These are phyloP conservation scores for Atethmia centrago DNA, from an alignment of 2,888 invertebrate species.

Conservation along the genomic window DNA sequence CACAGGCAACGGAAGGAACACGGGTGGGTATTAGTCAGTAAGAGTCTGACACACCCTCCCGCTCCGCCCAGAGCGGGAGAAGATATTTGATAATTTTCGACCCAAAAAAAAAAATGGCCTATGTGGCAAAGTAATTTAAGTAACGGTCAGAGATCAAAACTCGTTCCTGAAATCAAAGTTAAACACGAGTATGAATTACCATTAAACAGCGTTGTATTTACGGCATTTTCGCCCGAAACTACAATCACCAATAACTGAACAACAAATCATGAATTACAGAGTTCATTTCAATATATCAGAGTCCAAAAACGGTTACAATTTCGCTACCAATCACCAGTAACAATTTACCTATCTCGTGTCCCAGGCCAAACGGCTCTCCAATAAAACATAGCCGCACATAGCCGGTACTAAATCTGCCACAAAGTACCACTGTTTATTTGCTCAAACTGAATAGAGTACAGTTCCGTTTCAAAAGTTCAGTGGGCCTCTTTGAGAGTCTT, in stretches of 20 bases:
- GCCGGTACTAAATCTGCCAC: slow-evolving; percentile 63
- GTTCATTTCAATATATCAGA: slow-evolving; percentile 59
- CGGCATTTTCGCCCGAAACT: slow-evolving; percentile 8
- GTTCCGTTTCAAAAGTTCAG: slow-evolving; percentile 72
- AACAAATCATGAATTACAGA: slow-evolving; percentile 60
- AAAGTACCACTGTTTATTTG: slow-evolving; percentile 65
- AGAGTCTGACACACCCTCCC: no score
- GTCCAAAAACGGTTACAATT: slow-evolving; percentile 57
- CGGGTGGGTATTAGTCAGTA: no score
- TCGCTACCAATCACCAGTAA: slow-evolving; percentile 62
- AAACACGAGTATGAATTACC: neutral
- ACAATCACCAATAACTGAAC: slow-evolving; percentile 16
- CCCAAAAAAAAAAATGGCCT: no score
- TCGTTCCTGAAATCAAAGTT: neutral
- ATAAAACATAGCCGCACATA: slow-evolving; percentile 54
- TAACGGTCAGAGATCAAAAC: neutral
- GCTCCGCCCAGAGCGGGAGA: no score
- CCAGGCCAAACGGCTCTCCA: slow-evolving; percentile 47
- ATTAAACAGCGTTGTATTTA: slow-evolving; percentile 19
- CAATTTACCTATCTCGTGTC: slow-evolving; percentile 64
- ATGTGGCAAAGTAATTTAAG: neutral
- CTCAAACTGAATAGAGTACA: slow-evolving; percentile 66
- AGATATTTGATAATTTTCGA: no score
- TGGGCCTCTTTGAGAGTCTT: slow-evolving; percentile 62
- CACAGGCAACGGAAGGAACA: no score